Percentiles rank a stretch among this genome's conserved stretches.
Conservation (phyloP, 2,113 vertebrate species). For the Argyrosomus japonicus region DNA sequence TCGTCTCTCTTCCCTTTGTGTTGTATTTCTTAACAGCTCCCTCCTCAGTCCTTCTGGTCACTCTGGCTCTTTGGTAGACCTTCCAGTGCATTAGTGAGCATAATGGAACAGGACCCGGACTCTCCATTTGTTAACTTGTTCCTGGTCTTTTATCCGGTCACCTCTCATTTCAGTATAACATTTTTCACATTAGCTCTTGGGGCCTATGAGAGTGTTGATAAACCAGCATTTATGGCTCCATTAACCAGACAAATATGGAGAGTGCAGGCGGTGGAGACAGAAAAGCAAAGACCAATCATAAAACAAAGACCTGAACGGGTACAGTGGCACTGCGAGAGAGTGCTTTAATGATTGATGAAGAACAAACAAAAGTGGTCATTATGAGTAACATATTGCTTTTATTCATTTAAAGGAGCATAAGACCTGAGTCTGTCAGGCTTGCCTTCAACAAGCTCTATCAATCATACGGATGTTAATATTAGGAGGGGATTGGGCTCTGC, state of each 20-base stretch:
- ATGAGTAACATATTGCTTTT: constrained; percentile 9
- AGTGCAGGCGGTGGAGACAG: constrained; percentile 32
- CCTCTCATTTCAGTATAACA: constrained; percentile 32
- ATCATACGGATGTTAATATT: constrained; percentile 16
- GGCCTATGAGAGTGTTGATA: constrained; percentile 47
- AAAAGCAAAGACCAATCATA: constrained; percentile 38
- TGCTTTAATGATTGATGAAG: constrained; percentile 20
- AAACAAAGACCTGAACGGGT: constrained; percentile 34
- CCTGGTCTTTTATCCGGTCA: constrained; percentile 37
- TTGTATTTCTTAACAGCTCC: background rate
- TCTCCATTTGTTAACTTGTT: constrained; percentile 39
- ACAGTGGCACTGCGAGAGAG: constrained; percentile 2
- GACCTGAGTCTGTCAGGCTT: background rate
- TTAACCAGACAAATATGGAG: constrained; percentile 50
- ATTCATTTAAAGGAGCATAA: constrained; percentile 23
- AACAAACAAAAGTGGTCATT: constrained; percentile 36
- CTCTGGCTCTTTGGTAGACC: constrained; percentile 20
- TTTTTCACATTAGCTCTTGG: constrained; percentile 43
- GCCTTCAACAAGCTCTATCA: background rate
- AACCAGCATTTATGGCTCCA: constrained; percentile 59
- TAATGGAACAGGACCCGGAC: constrained; percentile 10
- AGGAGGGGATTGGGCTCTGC: background rate
- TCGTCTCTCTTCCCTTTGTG: background rate
- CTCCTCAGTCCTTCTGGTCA: background rate
- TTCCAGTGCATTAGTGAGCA: constrained; percentile 33